A percentile compares a stretch with the other conserved stretches of the same genome.
These are phyloP conservation scores for Taurulus bubalis DNA, from an alignment of 2,113 vertebrate species.

Conservation along the genomic window DNA sequence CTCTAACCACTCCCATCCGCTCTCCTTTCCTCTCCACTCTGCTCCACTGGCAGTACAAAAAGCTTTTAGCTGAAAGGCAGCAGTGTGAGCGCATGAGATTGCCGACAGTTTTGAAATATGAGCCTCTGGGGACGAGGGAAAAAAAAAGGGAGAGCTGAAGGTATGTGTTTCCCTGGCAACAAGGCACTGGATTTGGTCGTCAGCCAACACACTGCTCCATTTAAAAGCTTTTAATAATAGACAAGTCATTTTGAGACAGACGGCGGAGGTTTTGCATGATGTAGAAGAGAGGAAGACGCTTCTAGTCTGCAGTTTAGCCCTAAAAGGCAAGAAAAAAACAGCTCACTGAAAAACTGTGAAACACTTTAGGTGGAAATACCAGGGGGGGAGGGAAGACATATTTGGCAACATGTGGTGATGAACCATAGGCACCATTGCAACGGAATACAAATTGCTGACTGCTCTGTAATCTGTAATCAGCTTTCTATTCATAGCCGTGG, in stretches of 20 bases:
- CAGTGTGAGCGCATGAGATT: slow-evolving; percentile 86
- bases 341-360: slow-evolving; percentile 27
- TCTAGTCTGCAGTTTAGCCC: slow-evolving; percentile 30
- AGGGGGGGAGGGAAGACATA: neutral
- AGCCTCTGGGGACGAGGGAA: slow-evolving; percentile 71
- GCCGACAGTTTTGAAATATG: slow-evolving; percentile 93
- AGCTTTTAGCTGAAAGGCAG: slow-evolving; percentile 99
- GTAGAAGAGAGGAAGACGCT: slow-evolving; percentile 27
- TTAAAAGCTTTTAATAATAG: slow-evolving; percentile 88
- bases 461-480: slow-evolving; percentile 45
- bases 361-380: slow-evolving; percentile 20
- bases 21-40: slow-evolving; percentile 63
- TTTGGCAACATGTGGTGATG: slow-evolving; percentile 38
- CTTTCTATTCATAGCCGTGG: slow-evolving; percentile 51
- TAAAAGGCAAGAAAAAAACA: slow-evolving; percentile 24
- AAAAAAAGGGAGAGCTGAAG: slow-evolving; percentile 31
- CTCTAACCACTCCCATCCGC: slow-evolving; percentile 66
- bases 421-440: neutral
- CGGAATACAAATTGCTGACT: slow-evolving; percentile 30
- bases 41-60: slow-evolving; percentile 90
- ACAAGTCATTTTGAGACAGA: slow-evolving; percentile 62
- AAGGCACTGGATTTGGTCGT: slow-evolving; percentile 61
- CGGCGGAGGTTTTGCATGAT: slow-evolving; percentile 45
- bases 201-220: slow-evolving; percentile 71
- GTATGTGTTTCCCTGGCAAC: slow-evolving; percentile 80